Percentiles rank a stretch among this genome's conserved stretches.
phyloP scores from a whole-genome alignment of 2,888 invertebrate species.

The Melolontha melolontha region DNA sequence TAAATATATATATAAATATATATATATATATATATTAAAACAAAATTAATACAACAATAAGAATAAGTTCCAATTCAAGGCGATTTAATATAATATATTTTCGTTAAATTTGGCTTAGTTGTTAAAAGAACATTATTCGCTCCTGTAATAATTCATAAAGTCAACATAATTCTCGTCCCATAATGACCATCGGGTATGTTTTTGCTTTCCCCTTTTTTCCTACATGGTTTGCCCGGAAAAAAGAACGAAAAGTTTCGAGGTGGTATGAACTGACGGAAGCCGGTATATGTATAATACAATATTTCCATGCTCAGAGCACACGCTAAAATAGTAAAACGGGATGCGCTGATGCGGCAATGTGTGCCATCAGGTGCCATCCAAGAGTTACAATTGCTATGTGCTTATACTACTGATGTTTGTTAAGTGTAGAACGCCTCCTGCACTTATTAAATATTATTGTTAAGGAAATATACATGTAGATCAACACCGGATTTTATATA shows the following conservation, averaged over 20 bases:
- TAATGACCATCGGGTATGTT: conserved; percentile 7
- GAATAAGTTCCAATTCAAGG: neutral
- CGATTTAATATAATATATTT: neutral
- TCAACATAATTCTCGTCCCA: conserved; percentile 12
- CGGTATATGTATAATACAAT: conserved; percentile 60
- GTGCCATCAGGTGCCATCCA: conserved; percentile 61
- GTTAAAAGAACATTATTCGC: conserved; percentile 10
- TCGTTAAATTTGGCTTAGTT: neutral
- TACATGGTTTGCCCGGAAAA: neutral
- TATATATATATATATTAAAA: too few species aligned
- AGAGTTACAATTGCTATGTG: conserved; percentile 64
- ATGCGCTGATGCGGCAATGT: conserved; percentile 62
- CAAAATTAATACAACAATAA: too few species aligned
- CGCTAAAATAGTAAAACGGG: conserved; percentile 60
- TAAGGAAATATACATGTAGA: conserved; percentile 39
- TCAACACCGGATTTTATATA: neutral
- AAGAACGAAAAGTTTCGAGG: conserved; percentile 25
- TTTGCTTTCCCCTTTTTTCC: neutral
- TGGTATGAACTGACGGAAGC: conserved; percentile 38
- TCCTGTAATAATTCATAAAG: neutral
- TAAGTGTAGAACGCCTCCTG: conserved; percentile 50
- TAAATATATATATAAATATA: too few species aligned
- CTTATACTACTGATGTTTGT: conserved; percentile 61
- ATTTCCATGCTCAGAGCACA: conserved; percentile 60
- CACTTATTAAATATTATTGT: conserved; percentile 44